phyloP scores from a whole-genome alignment of 1,140 invertebrate genomes.

The Melitaea cinxia region DNA sequence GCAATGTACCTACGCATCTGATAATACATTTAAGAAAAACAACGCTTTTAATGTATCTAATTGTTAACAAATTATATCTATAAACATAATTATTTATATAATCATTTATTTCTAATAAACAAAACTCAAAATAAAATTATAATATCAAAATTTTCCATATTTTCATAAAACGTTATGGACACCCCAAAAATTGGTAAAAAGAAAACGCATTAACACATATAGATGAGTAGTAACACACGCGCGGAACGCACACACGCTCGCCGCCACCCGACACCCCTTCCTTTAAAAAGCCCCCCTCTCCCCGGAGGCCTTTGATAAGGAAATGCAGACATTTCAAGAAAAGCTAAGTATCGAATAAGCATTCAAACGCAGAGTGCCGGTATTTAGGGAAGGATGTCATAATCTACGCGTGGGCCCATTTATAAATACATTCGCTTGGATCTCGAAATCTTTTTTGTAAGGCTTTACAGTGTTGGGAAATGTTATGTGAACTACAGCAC shows the following conservation, averaged over 20 bases:
- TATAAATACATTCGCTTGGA: conserved; percentile 24
- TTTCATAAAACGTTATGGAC: conserved; percentile 28
- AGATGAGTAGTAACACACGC: conserved; percentile 71
- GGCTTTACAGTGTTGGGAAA: conserved; percentile 19
- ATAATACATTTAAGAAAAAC: too few species aligned
- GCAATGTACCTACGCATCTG: too few species aligned
- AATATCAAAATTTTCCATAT: background rate
- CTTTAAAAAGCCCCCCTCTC: conserved; percentile 66
- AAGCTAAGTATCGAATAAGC: conserved; percentile 76
- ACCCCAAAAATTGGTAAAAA: conserved; percentile 78
- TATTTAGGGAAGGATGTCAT: conserved; percentile 63
- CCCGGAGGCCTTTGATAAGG: conserved; percentile 76
- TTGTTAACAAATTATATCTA: too few species aligned
- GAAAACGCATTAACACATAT: conserved; percentile 80
- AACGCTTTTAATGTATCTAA: too few species aligned
- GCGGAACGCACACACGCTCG: conserved; percentile 51
- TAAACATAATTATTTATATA: too few species aligned
- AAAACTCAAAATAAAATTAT: background rate
- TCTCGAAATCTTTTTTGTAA: conserved; percentile 32
- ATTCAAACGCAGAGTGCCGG: conserved; percentile 55
- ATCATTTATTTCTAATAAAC: background rate
- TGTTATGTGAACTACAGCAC: background rate
- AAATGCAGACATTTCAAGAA: conserved; percentile 79
- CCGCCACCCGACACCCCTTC: conserved; percentile 48
- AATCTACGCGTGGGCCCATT: conserved; percentile 46